Evolutionary conservation across 1,140 invertebrate genomes (phyloP), one percentile per base, ranked within the genome.

Genomic region (Sesamia nonagrioides): DNA sequence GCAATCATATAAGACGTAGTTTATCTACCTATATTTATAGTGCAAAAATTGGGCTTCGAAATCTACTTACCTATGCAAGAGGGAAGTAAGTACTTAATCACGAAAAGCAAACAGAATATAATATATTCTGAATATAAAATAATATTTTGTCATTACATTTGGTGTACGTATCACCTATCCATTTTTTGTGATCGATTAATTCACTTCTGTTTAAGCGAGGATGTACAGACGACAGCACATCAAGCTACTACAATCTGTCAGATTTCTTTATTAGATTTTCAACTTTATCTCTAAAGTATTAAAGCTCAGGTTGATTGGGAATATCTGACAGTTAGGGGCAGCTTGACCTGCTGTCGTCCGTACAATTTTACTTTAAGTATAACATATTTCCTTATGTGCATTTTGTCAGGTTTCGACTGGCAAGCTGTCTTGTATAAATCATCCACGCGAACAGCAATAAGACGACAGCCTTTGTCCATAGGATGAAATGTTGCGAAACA

Each of bases 21-120:
- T 9, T 63, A n/a, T 40, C 17, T n/a, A 37, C 40, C 35, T 40
- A 63, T 40, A 21, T 66, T 42, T 40, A 42, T 13, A 42, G 37
- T 42, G n/a, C 17, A 18, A 21, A 40, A 9, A 40, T 18, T 66
- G 6, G 42, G 6, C 17, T 42, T 42, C 37, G 37, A 18, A 42
- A 18, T 11, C 61, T 17, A 66, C 61, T 66, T 8, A 66, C 37
- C 37, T 27, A 27, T 3, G 37, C 17, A 66, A 66, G 61, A 42
- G n/a, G 37, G 61, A 66, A 66, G 61, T 63, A 40, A 63, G n/a
- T 66, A 66, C 61, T 66, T 42, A 18, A 66, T 42, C 37, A 66
- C 37, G 37, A 66, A 66, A 66, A 66, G 61, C 17, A 66, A 66
- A 42, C 37, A 18, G 61, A 66, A 42, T 66, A 18, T n/a, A n/a